Percentiles rank a stretch among this genome's conserved stretches.
phyloP scores from a whole-genome alignment of 2,888 invertebrate species.

The Diarsia brunnea region DNA sequence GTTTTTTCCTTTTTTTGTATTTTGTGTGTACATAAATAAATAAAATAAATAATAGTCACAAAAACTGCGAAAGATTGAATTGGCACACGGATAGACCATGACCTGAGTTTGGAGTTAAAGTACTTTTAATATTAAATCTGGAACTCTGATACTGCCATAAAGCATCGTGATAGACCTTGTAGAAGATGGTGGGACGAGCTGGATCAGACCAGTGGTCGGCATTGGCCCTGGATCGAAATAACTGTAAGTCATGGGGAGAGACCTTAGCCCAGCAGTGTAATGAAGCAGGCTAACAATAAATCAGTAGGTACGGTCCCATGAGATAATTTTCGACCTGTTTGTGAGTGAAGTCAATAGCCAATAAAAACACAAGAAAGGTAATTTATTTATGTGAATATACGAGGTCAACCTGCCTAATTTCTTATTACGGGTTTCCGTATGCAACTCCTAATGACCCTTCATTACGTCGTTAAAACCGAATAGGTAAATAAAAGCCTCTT shows the following conservation, averaged over 20 bases:
- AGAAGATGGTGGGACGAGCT: too few relatives aligned
- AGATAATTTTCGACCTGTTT: not conserved
- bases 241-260: too few relatives aligned
- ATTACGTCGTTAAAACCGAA: constrained; percentile 14
- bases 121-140: not conserved
- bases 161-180: too few relatives aligned
- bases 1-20: too few relatives aligned
- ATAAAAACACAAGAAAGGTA: too few relatives aligned
- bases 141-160: too few relatives aligned
- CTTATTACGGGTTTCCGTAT: constrained; percentile 4
- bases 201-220: too few relatives aligned
- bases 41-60: too few relatives aligned
- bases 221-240: too few relatives aligned
- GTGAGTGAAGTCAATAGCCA: not conserved
- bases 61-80: not conserved
- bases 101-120: not conserved
- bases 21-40: too few relatives aligned
- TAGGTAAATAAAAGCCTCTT: not conserved
- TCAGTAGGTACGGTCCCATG: not conserved
- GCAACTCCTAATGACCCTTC: not conserved
- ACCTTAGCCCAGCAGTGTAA: too few relatives aligned
- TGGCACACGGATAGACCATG: not conserved
- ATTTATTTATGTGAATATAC: not conserved
- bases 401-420: not conserved
- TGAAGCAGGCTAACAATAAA: too few relatives aligned